Evolutionary conservation across 2,113 vertebrate species (phyloP), one percentile per base, ranked within the genome.

Genomic region (Scatophagus argus): DNA sequence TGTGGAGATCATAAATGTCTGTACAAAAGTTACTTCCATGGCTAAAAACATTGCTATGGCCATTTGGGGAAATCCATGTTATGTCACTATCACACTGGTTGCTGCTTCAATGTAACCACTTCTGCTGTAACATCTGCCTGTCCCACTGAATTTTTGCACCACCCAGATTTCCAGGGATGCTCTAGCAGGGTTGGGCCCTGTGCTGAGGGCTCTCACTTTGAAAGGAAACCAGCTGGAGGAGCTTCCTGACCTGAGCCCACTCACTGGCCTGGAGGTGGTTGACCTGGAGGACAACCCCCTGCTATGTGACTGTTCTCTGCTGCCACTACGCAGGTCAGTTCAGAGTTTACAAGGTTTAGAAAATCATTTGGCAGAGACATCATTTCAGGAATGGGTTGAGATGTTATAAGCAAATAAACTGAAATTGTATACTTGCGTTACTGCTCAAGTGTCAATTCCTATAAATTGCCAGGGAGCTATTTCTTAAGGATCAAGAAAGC

Each of bases 241-340:
- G 14, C 65, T 97, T 62, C 97, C 97, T 0, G 79, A 94, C 59
- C 89, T 97, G 82, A 87, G 66, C 2, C 63, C 84, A 3, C 94
- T 98, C 79, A 93, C 89, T 0, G 79, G 93, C 54, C 91, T 99
- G 61, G 95, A 96, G 87, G 91, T 94, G 67, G 88, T 98, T 2
- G 95, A 96, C 82, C 92, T 99, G 83, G 90, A 91, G 11, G 93
- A 95, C 17, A 96, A 98, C 68, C 96, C 97, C 1, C 94, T 98
- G 83, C 83, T 63, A 66, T 98, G 98, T 0, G 90, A 96, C 91
- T 99, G 97, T 74, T 78, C 84, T 54, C 93, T 97, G 83, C 91
- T 97, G 41, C 95, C 91, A 0, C 89, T 99, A 23, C 91, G 38
- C 91, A 97, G 93, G 97, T 98, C 72, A 89, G 94, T 63, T 0